A percentile compares a stretch with the other conserved stretches of the same genome.
Evolutionary conservation across 1,140 invertebrate genomes (phyloP).

Genomic region (Riptortus pedestris): DNA sequence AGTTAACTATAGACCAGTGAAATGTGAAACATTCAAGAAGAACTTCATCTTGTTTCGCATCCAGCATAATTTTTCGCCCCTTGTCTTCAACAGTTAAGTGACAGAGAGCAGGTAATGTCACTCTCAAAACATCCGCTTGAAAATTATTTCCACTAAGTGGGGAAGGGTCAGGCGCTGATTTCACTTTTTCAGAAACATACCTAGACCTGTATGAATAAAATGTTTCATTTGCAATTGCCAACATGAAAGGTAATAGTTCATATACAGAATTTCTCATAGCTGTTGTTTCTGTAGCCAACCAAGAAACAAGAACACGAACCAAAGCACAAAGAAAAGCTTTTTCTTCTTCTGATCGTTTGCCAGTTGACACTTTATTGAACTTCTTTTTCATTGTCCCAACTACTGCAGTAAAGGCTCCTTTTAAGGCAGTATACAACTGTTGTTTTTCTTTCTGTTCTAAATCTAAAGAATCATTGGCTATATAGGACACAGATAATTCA

Average conservation of each 20-base stretch:
- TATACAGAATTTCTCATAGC: slow-evolving; percentile 75
- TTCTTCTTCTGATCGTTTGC: slow-evolving; percentile 47
- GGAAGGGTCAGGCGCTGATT: slow-evolving; percentile 38
- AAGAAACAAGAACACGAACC: slow-evolving; percentile 70
- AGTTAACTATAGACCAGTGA: slow-evolving; percentile 77
- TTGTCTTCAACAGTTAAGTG: slow-evolving; percentile 83
- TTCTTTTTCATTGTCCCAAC: slow-evolving; percentile 61
- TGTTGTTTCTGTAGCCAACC: slow-evolving; percentile 85
- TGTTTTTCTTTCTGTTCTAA: slow-evolving; percentile 83
- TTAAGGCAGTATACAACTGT: slow-evolving; percentile 77
- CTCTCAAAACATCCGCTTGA: slow-evolving; percentile 59
- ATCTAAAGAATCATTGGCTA: slow-evolving; percentile 68
- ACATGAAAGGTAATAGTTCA: slow-evolving; percentile 62
- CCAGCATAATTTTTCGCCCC: slow-evolving; percentile 66
- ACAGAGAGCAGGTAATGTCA: slow-evolving; percentile 76
- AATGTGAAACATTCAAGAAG: slow-evolving; percentile 66
- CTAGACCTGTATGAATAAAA: slow-evolving; percentile 51
- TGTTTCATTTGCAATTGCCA: slow-evolving; percentile 67
- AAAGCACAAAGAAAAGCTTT: slow-evolving; percentile 71
- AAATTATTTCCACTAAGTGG: slow-evolving; percentile 48
- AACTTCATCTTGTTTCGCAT: slow-evolving; percentile 66
- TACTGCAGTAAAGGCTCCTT: slow-evolving; percentile 76
- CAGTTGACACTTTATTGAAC: slow-evolving; percentile 43
- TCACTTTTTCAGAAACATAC: slow-evolving; percentile 43
- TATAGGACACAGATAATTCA: slow-evolving; percentile 68